Base-by-base conservation (phyloP, 2,888 invertebrate species). In the Amaurobius ferox region DNA sequence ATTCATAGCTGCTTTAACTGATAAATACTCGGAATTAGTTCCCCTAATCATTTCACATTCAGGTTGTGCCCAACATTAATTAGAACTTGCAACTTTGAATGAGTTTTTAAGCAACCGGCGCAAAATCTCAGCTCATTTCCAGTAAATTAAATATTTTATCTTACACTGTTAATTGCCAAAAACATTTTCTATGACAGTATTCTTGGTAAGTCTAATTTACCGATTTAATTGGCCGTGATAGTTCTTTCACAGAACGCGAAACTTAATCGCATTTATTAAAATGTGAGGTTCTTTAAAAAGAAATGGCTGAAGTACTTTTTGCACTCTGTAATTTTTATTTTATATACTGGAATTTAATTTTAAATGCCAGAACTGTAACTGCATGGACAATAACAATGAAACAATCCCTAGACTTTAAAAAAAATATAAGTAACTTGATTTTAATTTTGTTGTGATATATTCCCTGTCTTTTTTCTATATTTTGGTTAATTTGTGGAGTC, bases 111-210 rank as follows among this genome's bases (percentile, higher is more conserved):
- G 55, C 55, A 5, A 55, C 6, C 19, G 5, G 16, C 5, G 16
- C 23, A 55, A 55, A 55, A 55, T 55, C 23, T 55, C 23, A 55
- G 55, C 23, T 55, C 55, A 55, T 55, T 23, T 55, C 23, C 23
- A 19, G 1, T 23, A 23, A 55, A 55, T 55, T 55, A 55, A 55
- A 55, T 55, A 55, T 55, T 55, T 55, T 55, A 55, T 55, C 55
- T 23, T 55, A 19, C 23, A 55, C 55, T 55, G 19, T 55, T 55
- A 55, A 55, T 55, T 23, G 55, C 55, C 19, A 55, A 55, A 44
- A 55, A 55, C 55, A 55, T 55, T 55, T 16, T 19, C 5, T 16
- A 55, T 55, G 55, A 55, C 55, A 55, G 23, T 55, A 55, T 23
- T 5, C 23, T 55, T 23, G 2, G 55, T 23, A 11, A 55, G 55